Evolutionary conservation across 2,113 vertebrate species (phyloP), one percentile per base, ranked within the genome.

Genomic region (Xyliphius kryptos): DNA sequence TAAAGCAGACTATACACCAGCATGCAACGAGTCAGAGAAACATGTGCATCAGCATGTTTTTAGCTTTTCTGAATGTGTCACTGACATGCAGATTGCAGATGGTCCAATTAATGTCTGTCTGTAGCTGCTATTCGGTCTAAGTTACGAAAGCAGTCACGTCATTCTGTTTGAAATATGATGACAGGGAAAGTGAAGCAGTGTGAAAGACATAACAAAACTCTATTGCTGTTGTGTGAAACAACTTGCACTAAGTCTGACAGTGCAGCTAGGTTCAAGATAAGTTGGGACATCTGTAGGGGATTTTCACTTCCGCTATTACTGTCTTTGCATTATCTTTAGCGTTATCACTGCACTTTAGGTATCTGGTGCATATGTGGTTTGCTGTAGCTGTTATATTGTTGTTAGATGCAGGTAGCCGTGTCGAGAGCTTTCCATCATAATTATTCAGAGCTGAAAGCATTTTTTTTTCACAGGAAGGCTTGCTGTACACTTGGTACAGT

Each of bases 21-120:
- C 17, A 13, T 22, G 56, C 21, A 44, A 44, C 38, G 21, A 57
- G 19, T 56, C 11, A 17, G 20, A 20, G 37, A 57, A 43, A 44
- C 14, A 20, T 9, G 37, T 20, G 40, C 20, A 46, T 16, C 10
- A 56, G 54, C 54, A 20, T 56, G 56, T 57, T 57, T 22, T 44
- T 40, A 43, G 40, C 19, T 8, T 43, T 44, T 44, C 56, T 57
- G 56, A 38, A 41, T 50, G 51, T 20, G 56, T 47, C 36, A 41
- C 17, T 53, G 37, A 61, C 36, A 43, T 15, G 22, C 38, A 36
- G 48, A 46, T 38, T 56, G 41, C 40, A 61, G 58, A 61, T 26
- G 58, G 46, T 50, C 46, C 58, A 50, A 61, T 61, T 61, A 60
- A 54, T n/a, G 48, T 53, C 48, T 21, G 9, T 49, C 46, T 19